Evolutionary conservation across 2,888 invertebrate species (phyloP), one percentile per base, ranked within the genome.

Genomic region (Nephrocerus scutellatus): DNA sequence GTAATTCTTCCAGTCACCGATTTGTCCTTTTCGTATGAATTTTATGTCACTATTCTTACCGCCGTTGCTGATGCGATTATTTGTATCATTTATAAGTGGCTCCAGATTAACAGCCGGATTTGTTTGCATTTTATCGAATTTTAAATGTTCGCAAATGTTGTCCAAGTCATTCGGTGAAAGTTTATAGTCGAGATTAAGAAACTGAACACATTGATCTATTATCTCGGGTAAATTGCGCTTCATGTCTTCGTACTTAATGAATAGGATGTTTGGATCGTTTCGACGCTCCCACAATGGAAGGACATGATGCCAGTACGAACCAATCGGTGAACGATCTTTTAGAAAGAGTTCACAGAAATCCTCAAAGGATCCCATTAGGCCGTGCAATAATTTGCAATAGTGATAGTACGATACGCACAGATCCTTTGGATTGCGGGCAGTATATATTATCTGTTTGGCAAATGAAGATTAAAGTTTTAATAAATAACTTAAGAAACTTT

Each of bases 381-480:
- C 76, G 51, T 88, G 84, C 24, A 87, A 73, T 36, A 84, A 68
- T 41, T 74, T 76, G 59, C 81, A 87, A 63, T 90, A 87, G 64
- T 88, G 82, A 62, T 83, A 92, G 59, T 82, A 90, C 0, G 92
- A 92, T 0, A 92, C 87, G 45, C 83, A 84, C 56, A 85, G 79
- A 62, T 93, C 93, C 64, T 91, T 91, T 0, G 92, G 89, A 68
- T 93, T 89, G 32, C 93, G 77, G 0, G 85, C 78, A 2, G 87
- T 81, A 64, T 92, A 93, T 45, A 93, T 79, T 14, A 90, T 79
- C 85, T 89, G 19, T n/a, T n/a, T n/a, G n/a, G n/a, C n/a, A 5
- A 34, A 20, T 50, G 36, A 14, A 46, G n/a, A 28, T 10, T 28
- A 22, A 8, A 22, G 10, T 22, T 22, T 8, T n/a, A 13, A 12